A percentile compares a stretch with the other conserved stretches of the same genome.
These are phyloP conservation scores for Torymus tubicola DNA, from an alignment of 2,888 invertebrate species.

Conservation along the genomic window DNA sequence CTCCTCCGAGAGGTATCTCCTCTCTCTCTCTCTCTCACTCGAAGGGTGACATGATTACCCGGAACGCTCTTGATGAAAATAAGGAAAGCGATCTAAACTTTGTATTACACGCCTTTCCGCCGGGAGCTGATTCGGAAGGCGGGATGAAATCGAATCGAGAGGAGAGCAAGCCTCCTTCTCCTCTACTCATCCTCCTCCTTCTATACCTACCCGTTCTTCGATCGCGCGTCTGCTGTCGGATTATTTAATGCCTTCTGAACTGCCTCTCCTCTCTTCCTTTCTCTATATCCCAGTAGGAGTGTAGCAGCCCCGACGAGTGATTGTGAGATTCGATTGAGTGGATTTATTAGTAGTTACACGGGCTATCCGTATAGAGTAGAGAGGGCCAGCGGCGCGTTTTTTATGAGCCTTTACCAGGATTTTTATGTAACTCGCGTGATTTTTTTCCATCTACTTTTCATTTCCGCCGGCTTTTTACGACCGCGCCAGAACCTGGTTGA, in stretches of 20 bases:
- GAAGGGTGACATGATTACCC: conserved; percentile 60
- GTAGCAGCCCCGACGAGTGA: conserved; percentile 35
- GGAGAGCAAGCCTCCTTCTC: neutral
- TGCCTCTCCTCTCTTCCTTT: conserved; percentile 5
- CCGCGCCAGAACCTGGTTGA: neutral
- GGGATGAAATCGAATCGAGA: conserved; percentile 41
- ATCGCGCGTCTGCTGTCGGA: conserved; percentile 47
- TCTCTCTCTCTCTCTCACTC: too few species aligned
- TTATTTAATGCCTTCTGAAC: conserved; percentile 52
- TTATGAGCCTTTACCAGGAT: conserved; percentile 32
- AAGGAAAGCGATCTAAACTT: conserved; percentile 60
- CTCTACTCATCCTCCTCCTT: too few species aligned
- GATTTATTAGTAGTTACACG: conserved; percentile 54
- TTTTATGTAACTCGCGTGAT: conserved; percentile 39
- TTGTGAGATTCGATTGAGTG: conserved; percentile 56
- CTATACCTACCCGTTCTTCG: conserved; percentile 5
- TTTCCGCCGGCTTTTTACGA: conserved; percentile 1
- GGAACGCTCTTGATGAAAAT: conserved; percentile 63
- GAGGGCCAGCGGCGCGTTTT: conserved; percentile 18
- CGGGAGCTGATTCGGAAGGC: conserved; percentile 10
- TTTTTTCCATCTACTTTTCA: conserved; percentile 27
- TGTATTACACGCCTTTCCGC: conserved; percentile 57
- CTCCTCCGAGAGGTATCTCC: neutral
- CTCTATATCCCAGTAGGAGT: conserved; percentile 14
- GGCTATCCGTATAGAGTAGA: neutral